A percentile compares a stretch with the other conserved stretches of the same genome.
Evolutionary conservation across 1,140 invertebrate genomes (phyloP).

Genomic region (Spodoptera frugiperda): DNA sequence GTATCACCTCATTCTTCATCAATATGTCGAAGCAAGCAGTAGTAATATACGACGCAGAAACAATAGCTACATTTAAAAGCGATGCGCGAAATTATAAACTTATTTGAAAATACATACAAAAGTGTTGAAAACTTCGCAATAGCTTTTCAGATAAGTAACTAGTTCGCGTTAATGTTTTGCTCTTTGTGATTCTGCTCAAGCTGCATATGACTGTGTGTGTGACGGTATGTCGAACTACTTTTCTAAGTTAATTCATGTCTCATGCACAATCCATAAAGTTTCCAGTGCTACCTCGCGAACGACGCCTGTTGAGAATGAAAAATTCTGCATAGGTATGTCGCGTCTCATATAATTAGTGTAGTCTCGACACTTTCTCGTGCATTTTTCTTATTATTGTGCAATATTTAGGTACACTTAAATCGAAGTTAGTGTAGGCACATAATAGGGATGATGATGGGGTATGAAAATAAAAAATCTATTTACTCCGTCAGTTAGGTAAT

Average conservation of each 20-base stretch:
- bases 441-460: too few relatives aligned
- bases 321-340: slow-evolving; percentile 49
- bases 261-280: slow-evolving; percentile 79
- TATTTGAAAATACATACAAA: slow-evolving; percentile 69
- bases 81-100: slow-evolving; percentile 62
- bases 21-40: not conserved
- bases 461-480: too few relatives aligned
- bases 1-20: too few relatives aligned
- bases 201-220: slow-evolving; percentile 58
- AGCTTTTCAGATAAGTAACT: slow-evolving; percentile 80
- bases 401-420: too few relatives aligned
- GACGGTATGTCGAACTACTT: slow-evolving; percentile 75
- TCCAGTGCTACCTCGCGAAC: slow-evolving; percentile 65
- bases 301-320: slow-evolving; percentile 64
- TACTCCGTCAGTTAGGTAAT: too few relatives aligned
- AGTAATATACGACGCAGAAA: not conserved
- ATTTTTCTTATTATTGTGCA: too few relatives aligned
- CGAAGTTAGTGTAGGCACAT: too few relatives aligned
- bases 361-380: too few relatives aligned
- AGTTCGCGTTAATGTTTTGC: slow-evolving; percentile 79
- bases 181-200: slow-evolving; percentile 74
- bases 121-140: slow-evolving; percentile 74
- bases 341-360: not conserved
- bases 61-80: slow-evolving; percentile 32
- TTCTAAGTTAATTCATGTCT: slow-evolving; percentile 79